A percentile compares a stretch with the other conserved stretches of the same genome.
Conservation (phyloP, 1,140 invertebrate species). For the Brachionus plicatilis region DNA sequence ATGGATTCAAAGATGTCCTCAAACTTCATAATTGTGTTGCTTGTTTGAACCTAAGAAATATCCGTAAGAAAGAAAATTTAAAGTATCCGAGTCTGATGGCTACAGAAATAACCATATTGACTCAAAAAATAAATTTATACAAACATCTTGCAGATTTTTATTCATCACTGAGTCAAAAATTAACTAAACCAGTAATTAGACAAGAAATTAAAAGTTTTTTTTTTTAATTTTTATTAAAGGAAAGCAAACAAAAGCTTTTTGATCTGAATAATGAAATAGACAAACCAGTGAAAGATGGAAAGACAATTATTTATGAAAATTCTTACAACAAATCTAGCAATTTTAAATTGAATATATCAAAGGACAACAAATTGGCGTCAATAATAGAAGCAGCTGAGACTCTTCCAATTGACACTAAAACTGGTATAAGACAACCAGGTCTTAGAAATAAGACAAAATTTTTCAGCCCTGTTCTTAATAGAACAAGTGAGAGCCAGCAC, state of each 20-base stretch:
- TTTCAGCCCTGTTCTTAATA: neutral
- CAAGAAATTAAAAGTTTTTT: neutral
- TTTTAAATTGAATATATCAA: neutral
- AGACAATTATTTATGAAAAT: neutral
- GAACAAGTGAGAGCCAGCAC: neutral
- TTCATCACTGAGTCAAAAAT: neutral
- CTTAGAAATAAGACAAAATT: neutral
- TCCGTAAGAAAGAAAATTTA: neutral
- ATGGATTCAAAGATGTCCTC: slow-evolving; percentile 12
- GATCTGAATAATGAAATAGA: neutral
- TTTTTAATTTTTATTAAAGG: neutral
- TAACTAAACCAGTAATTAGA: neutral
- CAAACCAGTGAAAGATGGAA: neutral
- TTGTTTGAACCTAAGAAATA: slow-evolving; percentile 4
- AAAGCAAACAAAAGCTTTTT: neutral
- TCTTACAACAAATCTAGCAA: neutral
- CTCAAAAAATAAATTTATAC: neutral
- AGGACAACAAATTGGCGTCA: slow-evolving; percentile 6
- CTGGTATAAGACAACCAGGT: neutral
- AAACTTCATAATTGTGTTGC: slow-evolving; percentile 16
- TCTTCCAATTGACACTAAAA: neutral
- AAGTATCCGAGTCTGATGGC: slow-evolving; percentile 31
- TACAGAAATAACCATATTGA: neutral
- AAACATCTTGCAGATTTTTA: neutral
- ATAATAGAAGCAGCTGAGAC: slow-evolving; percentile 16